These are phyloP conservation scores for Clupea harengus DNA, from an alignment of 2,113 vertebrate species.

Conservation along the genomic window DNA sequence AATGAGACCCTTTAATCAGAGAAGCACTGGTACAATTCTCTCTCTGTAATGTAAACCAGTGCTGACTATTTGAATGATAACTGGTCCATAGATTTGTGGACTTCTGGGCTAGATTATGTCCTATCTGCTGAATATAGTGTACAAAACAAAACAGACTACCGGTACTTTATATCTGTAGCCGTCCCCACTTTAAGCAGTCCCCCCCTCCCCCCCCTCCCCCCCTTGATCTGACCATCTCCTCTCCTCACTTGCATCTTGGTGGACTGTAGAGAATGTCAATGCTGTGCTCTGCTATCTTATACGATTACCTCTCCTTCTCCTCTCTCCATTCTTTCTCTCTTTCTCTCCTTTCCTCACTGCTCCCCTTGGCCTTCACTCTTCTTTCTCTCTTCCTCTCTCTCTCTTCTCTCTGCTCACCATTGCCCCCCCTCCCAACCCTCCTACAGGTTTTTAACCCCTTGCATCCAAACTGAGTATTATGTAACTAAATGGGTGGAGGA, in stretches of 20 bases:
- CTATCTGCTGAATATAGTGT: background rate
- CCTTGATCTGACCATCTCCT: background rate
- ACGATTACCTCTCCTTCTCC: slow-evolving; percentile 80
- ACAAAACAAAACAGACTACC: no score
- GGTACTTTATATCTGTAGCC: background rate
- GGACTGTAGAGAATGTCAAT: slow-evolving; percentile 78
- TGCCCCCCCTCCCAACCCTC: slow-evolving; percentile 67
- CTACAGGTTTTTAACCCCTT: slow-evolving; percentile 99
- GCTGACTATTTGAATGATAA: background rate
- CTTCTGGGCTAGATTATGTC: background rate
- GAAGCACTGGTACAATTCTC: background rate
- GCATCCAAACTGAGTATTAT: slow-evolving; percentile 99
- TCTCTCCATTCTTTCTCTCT: slow-evolving; percentile 68
- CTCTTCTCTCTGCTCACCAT: slow-evolving; percentile 81
- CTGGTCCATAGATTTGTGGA: background rate
- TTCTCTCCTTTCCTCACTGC: slow-evolving; percentile 74
- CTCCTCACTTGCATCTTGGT: slow-evolving; percentile 78
- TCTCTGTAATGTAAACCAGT: background rate
- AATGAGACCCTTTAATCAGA: background rate
- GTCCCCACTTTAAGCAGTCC: background rate
- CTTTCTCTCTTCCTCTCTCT: slow-evolving; percentile 50
- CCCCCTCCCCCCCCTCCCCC: background rate
- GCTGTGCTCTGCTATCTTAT: slow-evolving; percentile 90
- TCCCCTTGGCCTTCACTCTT: slow-evolving; percentile 57
- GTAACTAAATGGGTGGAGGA: slow-evolving; percentile 99